phyloP scores from a whole-genome alignment of 2,113 vertebrate species.

The Cinclus cinclus region DNA sequence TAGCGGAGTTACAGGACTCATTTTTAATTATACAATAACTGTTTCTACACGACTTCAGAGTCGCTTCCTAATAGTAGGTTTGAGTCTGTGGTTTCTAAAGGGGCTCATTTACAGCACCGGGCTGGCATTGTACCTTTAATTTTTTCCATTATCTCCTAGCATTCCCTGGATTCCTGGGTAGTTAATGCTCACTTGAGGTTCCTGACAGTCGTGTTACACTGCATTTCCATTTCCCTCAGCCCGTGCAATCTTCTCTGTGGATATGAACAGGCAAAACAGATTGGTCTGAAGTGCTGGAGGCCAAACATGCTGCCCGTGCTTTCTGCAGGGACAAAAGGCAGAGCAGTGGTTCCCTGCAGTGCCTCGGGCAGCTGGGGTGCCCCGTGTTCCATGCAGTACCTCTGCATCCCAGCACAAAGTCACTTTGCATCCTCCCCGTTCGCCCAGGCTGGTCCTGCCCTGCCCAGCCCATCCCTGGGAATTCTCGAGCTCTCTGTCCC shows the following conservation, averaged over 20 bases:
- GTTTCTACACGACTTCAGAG: not conserved
- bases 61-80: conserved; percentile 4
- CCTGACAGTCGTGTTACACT: not conserved
- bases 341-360: not conserved
- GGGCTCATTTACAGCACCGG: not conserved
- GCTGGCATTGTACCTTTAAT: conserved; percentile 31
- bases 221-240: not conserved
- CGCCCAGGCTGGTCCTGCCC: not conserved
- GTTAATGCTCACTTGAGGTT: not conserved
- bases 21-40: not conserved
- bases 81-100: not conserved
- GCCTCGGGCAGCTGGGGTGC: too few species aligned
- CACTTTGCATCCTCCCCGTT: not conserved
- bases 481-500: accelerated
- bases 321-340: not conserved
- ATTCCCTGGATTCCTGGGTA: not conserved
- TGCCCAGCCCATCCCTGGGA: too few species aligned
- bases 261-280: not conserved
- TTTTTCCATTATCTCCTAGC: conserved; percentile 22
- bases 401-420: not conserved
- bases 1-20: not conserved
- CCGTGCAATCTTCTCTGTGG: not conserved
- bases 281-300: not conserved
- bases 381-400: too few species aligned
- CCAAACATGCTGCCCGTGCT: not conserved